Evolutionary conservation across 2,113 vertebrate genomes (phyloP).

Genomic region (Clarias macrocephalus): DNA sequence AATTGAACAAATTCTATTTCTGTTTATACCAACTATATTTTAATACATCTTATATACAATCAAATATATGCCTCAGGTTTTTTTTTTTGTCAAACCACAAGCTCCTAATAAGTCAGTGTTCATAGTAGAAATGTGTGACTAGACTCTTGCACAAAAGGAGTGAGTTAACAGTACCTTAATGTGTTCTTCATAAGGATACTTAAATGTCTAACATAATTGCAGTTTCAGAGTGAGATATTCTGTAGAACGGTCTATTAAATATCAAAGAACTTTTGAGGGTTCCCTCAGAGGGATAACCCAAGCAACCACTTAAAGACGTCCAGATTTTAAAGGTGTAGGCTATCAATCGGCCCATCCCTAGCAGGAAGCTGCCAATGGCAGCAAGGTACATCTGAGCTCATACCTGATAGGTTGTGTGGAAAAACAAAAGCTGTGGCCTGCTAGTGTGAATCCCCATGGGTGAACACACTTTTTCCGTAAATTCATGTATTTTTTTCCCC

Average conservation of each 20-base stretch:
- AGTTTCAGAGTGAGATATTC: not conserved
- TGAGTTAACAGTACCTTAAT: not conserved
- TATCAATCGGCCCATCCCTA: not conserved
- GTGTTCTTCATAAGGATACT: not conserved
- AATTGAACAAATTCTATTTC: not conserved
- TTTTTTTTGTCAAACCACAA: not conserved
- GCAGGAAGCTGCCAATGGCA: not conserved
- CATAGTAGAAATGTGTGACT: not conserved
- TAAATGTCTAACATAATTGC: not conserved
- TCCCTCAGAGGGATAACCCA: not conserved
- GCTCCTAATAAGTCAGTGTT: not conserved
- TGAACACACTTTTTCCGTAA: conserved; percentile 55
- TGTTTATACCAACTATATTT: not conserved
- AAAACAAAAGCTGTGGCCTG: conserved; percentile 43
- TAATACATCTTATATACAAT: not conserved
- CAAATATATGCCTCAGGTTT: not conserved
- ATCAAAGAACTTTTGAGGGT: not conserved
- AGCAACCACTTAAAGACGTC: not conserved
- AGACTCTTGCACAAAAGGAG: not conserved
- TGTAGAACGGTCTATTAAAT: not conserved
- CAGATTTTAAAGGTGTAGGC: not conserved
- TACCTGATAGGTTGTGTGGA: conserved; percentile 28
- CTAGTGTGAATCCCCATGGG: conserved; percentile 26
- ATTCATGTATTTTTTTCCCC: conserved; percentile 52
- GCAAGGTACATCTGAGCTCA: conserved; percentile 5